Conservation (phyloP, 2,888 invertebrate genomes). For the Ormia ochracea region DNA sequence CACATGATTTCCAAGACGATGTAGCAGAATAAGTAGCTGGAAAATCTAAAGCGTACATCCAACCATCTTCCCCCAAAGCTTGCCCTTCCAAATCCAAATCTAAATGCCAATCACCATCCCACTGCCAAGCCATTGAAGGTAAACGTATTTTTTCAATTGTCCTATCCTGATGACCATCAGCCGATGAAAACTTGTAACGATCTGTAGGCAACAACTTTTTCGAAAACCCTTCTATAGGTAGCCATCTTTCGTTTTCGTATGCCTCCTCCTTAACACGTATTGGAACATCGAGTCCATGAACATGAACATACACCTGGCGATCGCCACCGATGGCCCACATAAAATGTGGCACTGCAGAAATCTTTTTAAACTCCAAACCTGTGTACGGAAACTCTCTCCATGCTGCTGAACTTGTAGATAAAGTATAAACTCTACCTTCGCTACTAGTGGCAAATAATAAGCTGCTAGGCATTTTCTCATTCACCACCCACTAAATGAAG, state of each 20-base stretch:
- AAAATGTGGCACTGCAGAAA: constrained; percentile 89
- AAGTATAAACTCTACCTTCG: constrained; percentile 90
- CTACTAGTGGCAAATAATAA: constrained; percentile 90
- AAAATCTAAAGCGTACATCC: constrained; percentile 96
- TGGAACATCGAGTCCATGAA: constrained; percentile 92
- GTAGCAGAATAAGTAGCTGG: constrained; percentile 87
- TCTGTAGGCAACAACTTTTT: constrained; percentile 91
- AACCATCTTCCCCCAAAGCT: constrained; percentile 92
- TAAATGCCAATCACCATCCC: constrained; percentile 96
- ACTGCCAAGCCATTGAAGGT: constrained; percentile 96
- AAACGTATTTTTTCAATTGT: constrained; percentile 88
- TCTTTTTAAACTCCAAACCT: constrained; percentile 91
- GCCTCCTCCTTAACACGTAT: constrained; percentile 93
- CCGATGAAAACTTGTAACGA: constrained; percentile 89
- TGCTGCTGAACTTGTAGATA: constrained; percentile 87
- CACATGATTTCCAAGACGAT: constrained; percentile 93
- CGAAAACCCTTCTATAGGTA: constrained; percentile 92
- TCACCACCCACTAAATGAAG: neutral
- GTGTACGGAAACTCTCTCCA: constrained; percentile 92
- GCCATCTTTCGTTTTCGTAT: constrained; percentile 95
- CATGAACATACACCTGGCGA: constrained; percentile 93
- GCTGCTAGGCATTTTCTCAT: constrained; percentile 81
- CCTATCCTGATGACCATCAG: constrained; percentile 87
- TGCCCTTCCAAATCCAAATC: constrained; percentile 91
- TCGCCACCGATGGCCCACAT: constrained; percentile 96